Evolutionary conservation across 2,113 vertebrate species (phyloP), one percentile per base, ranked within the genome.

Genomic region (Nansenia antarctica): DNA sequence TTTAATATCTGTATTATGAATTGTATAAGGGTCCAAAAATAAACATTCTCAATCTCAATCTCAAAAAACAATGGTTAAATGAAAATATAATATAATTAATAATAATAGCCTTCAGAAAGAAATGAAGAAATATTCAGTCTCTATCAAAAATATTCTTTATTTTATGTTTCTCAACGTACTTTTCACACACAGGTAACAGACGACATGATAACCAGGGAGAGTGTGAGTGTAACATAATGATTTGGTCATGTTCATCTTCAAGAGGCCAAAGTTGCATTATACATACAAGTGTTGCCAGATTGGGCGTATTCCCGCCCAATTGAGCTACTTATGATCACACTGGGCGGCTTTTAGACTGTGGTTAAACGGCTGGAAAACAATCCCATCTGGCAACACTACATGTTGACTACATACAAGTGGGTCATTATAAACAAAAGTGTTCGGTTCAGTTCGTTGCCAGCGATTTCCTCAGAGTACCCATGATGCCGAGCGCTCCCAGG

Each of bases 401-500:
- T n/a, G n/a, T n/a, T n/a, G n/a, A n/a, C n/a, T n/a, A n/a, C n/a
- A n/a, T n/a, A n/a, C n/a, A n/a, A n/a, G n/a, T n/a, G n/a, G n/a
- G n/a, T n/a, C n/a, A n/a, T n/a, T n/a, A n/a, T n/a, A n/a, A n/a
- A n/a, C n/a, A n/a, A n/a, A n/a, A n/a, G n/a, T n/a, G n/a, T n/a
- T n/a, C n/a, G n/a, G n/a, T 30, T 75, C 45, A 72, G 26, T 64
- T 58, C 3, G 55, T 52, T n/a, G 9, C 55, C 60, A 95, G 81
- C 0, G 84, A 84, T 63, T 93, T 93, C 22, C 93, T 93, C 79
- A 99, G 87, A 65, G 87, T 93, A 5, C 80, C 90, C 96, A 98
- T 96, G 0, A 84, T 82, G 2, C 91, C 90, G 4, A 96, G 82
- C 59, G 91, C 93, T 69, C 93, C 94, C 14, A 88, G 1, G 89